A percentile compares a stretch with the other conserved stretches of the same genome.
phyloP scores from a whole-genome alignment of 2,888 invertebrate species.

The Ophonus ardosiacus region DNA sequence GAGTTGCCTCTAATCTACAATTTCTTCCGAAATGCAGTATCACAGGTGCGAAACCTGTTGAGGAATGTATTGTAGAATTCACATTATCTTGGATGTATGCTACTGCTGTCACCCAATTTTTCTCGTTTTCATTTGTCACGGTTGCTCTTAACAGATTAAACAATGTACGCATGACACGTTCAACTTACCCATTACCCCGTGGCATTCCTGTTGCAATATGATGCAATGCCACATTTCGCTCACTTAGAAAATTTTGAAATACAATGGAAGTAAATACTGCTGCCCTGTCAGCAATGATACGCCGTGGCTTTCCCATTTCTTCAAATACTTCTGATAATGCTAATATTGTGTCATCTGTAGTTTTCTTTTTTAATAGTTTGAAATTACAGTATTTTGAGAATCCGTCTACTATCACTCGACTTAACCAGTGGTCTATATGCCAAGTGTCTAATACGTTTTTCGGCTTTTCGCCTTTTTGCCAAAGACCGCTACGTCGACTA shows the following conservation, averaged over 20 bases:
- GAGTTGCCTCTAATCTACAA: constrained; percentile 65
- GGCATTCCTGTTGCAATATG: neutral
- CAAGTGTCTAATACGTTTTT: constrained; percentile 8
- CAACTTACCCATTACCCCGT: neutral
- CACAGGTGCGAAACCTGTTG: constrained; percentile 4
- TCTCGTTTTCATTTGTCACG: constrained; percentile 24
- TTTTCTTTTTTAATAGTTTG: constrained; percentile 20
- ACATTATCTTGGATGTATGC: constrained; percentile 62
- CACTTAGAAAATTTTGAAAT: neutral
- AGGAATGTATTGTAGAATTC: constrained; percentile 62
- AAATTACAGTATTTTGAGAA: constrained; percentile 13
- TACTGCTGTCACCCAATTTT: constrained; percentile 43
- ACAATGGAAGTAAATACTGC: neutral
- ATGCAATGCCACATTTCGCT: neutral
- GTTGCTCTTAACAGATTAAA: neutral
- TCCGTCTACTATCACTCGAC: neutral
- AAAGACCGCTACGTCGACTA: constrained; percentile 17
- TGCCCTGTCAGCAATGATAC: neutral
- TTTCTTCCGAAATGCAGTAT: constrained; percentile 65
- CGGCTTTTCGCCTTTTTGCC: constrained; percentile 35
- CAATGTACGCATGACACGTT: neutral
- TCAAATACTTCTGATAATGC: neutral
- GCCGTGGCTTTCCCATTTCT: neutral
- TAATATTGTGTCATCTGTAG: neutral
- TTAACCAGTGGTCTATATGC: constrained; percentile 43